These are phyloP conservation scores for Drosophila antonietae DNA, from an alignment of 2,888 invertebrate species.

Conservation along the genomic window DNA sequence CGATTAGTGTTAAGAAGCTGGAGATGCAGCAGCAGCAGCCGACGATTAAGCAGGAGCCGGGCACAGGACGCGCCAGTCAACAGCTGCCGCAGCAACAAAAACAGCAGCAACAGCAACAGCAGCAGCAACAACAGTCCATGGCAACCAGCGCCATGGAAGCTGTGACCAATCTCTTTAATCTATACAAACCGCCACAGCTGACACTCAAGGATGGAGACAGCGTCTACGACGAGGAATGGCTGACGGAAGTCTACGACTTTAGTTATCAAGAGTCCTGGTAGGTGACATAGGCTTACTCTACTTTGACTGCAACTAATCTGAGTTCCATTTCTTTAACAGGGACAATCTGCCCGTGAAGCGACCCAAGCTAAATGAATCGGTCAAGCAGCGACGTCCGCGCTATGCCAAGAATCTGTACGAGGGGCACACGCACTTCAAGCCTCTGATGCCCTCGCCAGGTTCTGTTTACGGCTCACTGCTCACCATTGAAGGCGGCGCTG, in stretches of 20 bases:
- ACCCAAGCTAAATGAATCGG: conserved; percentile 88
- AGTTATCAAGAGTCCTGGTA: conserved; percentile 93
- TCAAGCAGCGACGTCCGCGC: conserved; percentile 84
- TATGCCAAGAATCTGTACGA: conserved; percentile 87
- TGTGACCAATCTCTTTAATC: conserved; percentile 80
- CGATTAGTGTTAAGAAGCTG: conserved; percentile 82
- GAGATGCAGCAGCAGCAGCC: conserved; percentile 73
- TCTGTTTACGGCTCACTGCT: conserved; percentile 80
- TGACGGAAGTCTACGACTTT: conserved; percentile 94
- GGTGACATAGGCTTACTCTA: conserved; percentile 77
- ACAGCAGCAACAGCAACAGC: conserved; percentile 37
- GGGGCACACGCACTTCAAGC: conserved; percentile 86
- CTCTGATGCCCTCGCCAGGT: conserved; percentile 84
- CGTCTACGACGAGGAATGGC: conserved; percentile 92
- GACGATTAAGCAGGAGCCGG: conserved; percentile 66
- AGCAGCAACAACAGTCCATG: conserved; percentile 28
- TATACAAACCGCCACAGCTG: conserved; percentile 91
- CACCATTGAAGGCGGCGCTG: conserved; percentile 67
- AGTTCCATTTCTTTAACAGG: conserved; percentile 85
- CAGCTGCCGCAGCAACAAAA: conserved; percentile 1
- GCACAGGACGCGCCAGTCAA: conserved; percentile 18
- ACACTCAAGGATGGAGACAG: conserved; percentile 92
- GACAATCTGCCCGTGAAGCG: conserved; percentile 96
- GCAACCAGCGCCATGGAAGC: conserved; percentile 63
- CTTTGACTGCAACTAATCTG: not conserved